Percentiles rank a stretch among this genome's conserved stretches.
Evolutionary conservation across 2,888 invertebrate species (phyloP).

Genomic region (Patella pellucida): DNA sequence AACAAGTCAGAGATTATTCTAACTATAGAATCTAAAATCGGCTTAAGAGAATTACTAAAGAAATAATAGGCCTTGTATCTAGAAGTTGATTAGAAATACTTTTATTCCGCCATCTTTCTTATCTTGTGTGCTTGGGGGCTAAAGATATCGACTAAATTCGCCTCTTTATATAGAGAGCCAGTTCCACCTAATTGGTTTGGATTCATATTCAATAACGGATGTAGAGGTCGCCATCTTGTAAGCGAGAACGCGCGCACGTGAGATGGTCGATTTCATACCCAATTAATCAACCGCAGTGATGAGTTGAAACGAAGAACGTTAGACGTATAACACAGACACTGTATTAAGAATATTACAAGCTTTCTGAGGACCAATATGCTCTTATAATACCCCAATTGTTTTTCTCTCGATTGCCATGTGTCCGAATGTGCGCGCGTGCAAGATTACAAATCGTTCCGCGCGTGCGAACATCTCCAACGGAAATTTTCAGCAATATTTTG

Average conservation of each 20-base stretch:
- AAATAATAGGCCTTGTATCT: too few species aligned
- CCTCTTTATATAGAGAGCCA: constrained; percentile 7
- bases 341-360: neutral
- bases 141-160: constrained; percentile 9
- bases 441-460: constrained; percentile 10
- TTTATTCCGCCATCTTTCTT: neutral
- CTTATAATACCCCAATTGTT: constrained; percentile 13
- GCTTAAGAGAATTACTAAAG: too few species aligned
- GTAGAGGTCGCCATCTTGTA: constrained; percentile 19
- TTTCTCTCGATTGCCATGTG: neutral
- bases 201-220: constrained; percentile 18
- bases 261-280: constrained; percentile 16
- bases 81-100: too few species aligned
- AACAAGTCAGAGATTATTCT: too few species aligned
- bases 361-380: constrained; percentile 12
- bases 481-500: constrained; percentile 11
- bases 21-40: too few species aligned
- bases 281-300: constrained; percentile 10
- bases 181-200: constrained; percentile 18
- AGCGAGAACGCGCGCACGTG: constrained; percentile 12
- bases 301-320: neutral
- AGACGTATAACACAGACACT: neutral
- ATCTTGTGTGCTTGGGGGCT: constrained; percentile 4
- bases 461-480: constrained; percentile 10
- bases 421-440: neutral